Base-by-base conservation (phyloP, 2,113 vertebrate genomes). In the Sander lucioperca region DNA sequence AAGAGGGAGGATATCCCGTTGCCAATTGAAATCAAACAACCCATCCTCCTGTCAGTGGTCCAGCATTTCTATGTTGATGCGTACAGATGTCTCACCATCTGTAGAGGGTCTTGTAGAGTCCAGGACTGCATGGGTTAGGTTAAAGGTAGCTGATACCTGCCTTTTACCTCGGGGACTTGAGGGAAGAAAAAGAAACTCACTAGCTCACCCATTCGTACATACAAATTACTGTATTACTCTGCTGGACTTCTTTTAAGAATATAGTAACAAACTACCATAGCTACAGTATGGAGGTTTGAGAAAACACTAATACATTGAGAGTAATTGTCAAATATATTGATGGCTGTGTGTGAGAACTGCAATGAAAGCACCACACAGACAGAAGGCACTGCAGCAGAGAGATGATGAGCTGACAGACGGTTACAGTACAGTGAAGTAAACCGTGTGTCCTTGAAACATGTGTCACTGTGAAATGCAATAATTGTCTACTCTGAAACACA, bases 61-160 rank as follows among this genome's bases (percentile, higher is more conserved):
- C 85, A 89, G 87, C 79, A 65, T 91, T 93, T 94, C 81, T 80
- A 78, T 76, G 86, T 86, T 67, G 61, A 72, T 74, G 87, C 69
- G 70, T 87, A 71, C 92, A 94, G 91, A 90, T 94, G 92, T 87
- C 88, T 85, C 74, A 63, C 89, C 91, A 92, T 94, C 91, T 92
- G 90, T 50, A 68, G 27, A 58, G 69, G 64, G 56, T 79, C 83
- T 91, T 73, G 79, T 80, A 45, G 70, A 45, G 68, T 63, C 68
- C 72, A 80, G 58, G 65, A 36, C 65, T 51, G 74, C 62, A 73
- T 4, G 54, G 78, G 82, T 69, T 7, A 65, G 83, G 82, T 62
- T 77, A 84, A 79, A 87, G 76, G 85, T 79, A 76, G 16, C 39
- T 47, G 62, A 63, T 74, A 25, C 13, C 25, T 66, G 21, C 25